Evolutionary conservation across 2,113 vertebrate species (phyloP).

Genomic region (Reinhardtius hippoglossoides): DNA sequence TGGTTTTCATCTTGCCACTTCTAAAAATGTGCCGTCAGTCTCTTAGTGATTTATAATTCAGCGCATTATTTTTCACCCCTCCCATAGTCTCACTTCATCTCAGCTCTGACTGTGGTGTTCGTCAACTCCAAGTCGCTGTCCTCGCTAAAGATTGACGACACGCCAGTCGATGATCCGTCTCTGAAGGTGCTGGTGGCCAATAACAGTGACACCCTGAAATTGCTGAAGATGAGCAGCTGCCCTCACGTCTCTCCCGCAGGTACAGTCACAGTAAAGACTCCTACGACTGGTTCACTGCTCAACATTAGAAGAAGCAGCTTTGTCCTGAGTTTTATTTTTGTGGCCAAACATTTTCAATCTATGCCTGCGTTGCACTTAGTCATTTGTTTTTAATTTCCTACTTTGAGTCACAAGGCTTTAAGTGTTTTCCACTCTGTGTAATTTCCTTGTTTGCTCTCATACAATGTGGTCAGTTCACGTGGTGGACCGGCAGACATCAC

Average conservation of each 20-base stretch:
- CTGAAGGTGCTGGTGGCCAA: slow-evolving; percentile 97
- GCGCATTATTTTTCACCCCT: background rate
- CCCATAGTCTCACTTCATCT: slow-evolving; percentile 87
- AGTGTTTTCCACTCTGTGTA: slow-evolving; percentile 6
- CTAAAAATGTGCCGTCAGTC: background rate
- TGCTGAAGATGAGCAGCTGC: slow-evolving; percentile 98
- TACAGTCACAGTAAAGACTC: slow-evolving; percentile 26
- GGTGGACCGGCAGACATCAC: too few relatives aligned
- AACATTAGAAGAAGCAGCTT: background rate
- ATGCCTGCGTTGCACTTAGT: background rate
- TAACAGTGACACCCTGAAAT: slow-evolving; percentile 93
- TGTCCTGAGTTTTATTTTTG: background rate
- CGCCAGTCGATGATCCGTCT: slow-evolving; percentile 95
- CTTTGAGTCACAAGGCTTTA: background rate
- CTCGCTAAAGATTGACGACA: slow-evolving; percentile 96
- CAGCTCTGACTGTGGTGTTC: slow-evolving; percentile 96
- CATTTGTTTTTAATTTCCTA: slow-evolving; percentile 3
- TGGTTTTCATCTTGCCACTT: too few relatives aligned
- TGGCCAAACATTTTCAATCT: background rate
- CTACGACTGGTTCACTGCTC: background rate
- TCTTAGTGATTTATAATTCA: background rate
- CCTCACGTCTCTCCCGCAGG: slow-evolving; percentile 84
- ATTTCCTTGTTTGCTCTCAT: too few relatives aligned
- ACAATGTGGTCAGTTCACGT: too few relatives aligned
- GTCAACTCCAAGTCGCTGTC: slow-evolving; percentile 98